phyloP scores from a whole-genome alignment of 2,113 vertebrate species.

The human (Homo sapiens) region GRCh38 chr9:61414001-61414500 shows the following conservation, averaged over 20 bases:
- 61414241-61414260: background rate
- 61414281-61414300: background rate
- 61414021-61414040: too few species aligned
- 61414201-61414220: too few species aligned
- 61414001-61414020: too few species aligned
- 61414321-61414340: background rate
- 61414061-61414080: too few species aligned
- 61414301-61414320: background rate
- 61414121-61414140: too few species aligned
- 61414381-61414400: background rate
- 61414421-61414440: background rate
- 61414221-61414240: background rate
- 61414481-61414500: too few species aligned
- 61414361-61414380: background rate
- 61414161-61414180: too few species aligned
- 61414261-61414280: background rate
- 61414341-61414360: background rate
- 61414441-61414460: background rate
- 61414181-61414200: background rate
- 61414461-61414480: background rate
- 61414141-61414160: too few species aligned
- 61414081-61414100: too few species aligned
- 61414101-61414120: too few species aligned
- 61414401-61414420: background rate
- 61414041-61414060: too few species aligned